phyloP scores from a whole-genome alignment of 2,797 vertebrate species.

The Emys orbicularis region DNA sequence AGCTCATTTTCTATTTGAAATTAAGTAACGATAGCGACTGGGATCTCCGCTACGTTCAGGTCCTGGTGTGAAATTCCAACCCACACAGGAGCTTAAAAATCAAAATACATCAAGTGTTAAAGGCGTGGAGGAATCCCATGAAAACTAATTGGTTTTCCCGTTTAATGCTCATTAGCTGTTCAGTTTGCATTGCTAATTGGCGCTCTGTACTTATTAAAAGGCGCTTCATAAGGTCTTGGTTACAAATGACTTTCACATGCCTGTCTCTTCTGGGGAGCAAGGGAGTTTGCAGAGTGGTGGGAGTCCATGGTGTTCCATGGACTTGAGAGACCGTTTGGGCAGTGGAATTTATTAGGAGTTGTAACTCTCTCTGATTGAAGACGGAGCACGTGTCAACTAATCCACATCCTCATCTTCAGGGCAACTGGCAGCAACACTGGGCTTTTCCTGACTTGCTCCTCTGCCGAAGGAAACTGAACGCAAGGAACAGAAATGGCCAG shows the following conservation, averaged over 20 bases:
- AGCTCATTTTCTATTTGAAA: background rate
- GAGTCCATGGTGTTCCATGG: conserved; percentile 3
- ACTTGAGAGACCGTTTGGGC: background rate
- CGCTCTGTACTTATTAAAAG: conserved; percentile 55
- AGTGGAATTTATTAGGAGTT: accelerated
- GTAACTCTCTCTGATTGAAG: background rate
- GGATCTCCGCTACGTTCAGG: background rate
- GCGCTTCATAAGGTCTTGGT: background rate
- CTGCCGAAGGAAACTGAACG: background rate
- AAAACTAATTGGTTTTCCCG: conserved; percentile 41
- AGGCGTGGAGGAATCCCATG: conserved; percentile 38
- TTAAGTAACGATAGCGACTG: background rate
- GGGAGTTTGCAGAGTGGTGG: background rate
- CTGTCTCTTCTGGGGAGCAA: conserved; percentile 23
- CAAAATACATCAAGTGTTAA: conserved; percentile 30
- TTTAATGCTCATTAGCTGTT: conserved; percentile 49
- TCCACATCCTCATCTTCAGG: background rate
- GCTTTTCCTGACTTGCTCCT: too few relatives aligned
- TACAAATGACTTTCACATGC: conserved; percentile 57
- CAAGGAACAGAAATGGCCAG: background rate
- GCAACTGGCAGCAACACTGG: background rate
- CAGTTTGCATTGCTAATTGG: conserved; percentile 45
- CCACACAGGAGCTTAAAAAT: background rate
- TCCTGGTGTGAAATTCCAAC: accelerated
- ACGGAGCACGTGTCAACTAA: background rate